Conservation (phyloP, 2,797 vertebrate species). For the Sandelia bainsii region DNA sequence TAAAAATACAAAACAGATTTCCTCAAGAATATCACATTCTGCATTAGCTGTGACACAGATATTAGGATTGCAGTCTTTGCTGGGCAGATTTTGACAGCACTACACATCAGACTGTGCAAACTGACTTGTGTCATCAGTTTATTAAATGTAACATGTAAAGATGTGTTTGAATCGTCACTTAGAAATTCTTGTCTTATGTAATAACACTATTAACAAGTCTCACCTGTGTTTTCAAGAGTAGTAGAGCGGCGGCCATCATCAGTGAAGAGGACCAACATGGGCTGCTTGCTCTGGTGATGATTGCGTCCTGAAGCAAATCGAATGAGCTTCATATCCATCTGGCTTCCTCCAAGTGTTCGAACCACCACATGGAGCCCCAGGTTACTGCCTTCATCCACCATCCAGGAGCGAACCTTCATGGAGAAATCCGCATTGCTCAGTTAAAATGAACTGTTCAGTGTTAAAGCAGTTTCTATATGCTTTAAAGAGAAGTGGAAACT, state of each 20-base stretch:
- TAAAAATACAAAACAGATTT: background rate
- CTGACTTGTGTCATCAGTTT: too few relatives aligned
- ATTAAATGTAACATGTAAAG: too few relatives aligned
- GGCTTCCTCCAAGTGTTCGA: slow-evolving; percentile 70
- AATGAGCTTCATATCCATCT: slow-evolving; percentile 77
- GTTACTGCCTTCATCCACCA: slow-evolving; percentile 85
- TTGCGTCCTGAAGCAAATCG: slow-evolving; percentile 86
- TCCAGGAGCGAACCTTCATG: slow-evolving; percentile 90
- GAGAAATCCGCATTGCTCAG: background rate
- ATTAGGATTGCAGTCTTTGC: too few relatives aligned
- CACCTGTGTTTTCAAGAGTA: slow-evolving; percentile 79
- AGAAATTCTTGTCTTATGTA: background rate
- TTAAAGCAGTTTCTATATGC: background rate
- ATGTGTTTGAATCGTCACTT: too few relatives aligned
- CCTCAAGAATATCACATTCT: background rate
- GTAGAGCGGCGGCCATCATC: slow-evolving; percentile 87
- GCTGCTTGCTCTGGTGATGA: slow-evolving; percentile 92
- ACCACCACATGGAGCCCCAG: slow-evolving; percentile 88
- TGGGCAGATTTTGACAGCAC: too few relatives aligned
- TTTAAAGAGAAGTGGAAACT: slow-evolving; percentile 59
- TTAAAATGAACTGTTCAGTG: background rate
- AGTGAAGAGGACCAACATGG: slow-evolving; percentile 93
- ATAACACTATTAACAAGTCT: slow-evolving; percentile 1
- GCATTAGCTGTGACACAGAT: background rate
- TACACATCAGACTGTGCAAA: too few relatives aligned